Conservation (phyloP, 23 tunicate species). For the Ascidia mentula region DNA sequence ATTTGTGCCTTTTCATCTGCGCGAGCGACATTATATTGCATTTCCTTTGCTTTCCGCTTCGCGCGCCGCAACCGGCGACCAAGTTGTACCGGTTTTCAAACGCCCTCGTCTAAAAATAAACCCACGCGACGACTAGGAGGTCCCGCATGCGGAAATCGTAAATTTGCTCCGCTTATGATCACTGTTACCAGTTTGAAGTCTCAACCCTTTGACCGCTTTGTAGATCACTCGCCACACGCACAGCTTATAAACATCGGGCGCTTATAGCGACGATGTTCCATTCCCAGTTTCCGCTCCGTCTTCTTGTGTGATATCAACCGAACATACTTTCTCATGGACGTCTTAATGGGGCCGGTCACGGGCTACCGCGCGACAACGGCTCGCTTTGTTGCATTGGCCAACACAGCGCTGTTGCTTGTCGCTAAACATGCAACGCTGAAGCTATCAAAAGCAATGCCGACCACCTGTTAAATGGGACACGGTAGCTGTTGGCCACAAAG, state of each 20-base stretch:
- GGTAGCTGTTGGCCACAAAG: background rate
- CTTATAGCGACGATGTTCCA: constrained; percentile 3
- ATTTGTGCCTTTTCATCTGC: background rate
- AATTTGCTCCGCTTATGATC: background rate
- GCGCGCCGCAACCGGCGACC: background rate
- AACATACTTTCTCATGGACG: constrained; percentile 13
- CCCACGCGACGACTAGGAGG: background rate
- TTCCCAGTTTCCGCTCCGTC: constrained; percentile 2
- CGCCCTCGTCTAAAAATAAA: background rate
- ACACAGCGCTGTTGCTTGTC: background rate
- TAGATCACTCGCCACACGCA: background rate
- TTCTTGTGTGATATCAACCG: constrained; percentile 6
- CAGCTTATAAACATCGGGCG: background rate
- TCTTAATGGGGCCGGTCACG: background rate
- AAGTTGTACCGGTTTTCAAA: background rate
- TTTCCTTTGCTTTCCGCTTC: background rate
- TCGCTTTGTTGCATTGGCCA: background rate
- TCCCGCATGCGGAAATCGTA: background rate
- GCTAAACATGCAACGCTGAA: background rate
- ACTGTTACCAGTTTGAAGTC: background rate
- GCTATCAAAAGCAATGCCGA: background rate
- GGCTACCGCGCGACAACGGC: background rate
- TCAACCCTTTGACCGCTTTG: background rate
- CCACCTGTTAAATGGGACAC: constrained; percentile 1
- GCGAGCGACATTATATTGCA: background rate